Base-by-base conservation (phyloP, 2,797 vertebrate species). In the Astyanax mexicanus region DNA sequence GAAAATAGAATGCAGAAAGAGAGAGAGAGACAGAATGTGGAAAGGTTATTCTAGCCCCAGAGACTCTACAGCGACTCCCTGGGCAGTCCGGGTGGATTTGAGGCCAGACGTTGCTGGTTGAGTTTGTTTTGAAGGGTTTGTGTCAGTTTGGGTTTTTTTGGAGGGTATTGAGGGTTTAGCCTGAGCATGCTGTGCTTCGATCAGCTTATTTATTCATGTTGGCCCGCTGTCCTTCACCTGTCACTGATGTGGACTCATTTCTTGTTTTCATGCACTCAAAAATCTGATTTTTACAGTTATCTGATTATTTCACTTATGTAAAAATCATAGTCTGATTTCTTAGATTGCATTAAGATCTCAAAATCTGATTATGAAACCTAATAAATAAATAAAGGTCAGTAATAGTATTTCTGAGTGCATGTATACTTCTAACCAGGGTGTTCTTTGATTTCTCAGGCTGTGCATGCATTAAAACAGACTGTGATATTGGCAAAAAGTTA, bases 11-110 rank as follows among this genome's bases (percentile, higher is more conserved):
- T n/a, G n/a, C n/a, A 58, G 17, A 79, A 51, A 52, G 42, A 57
- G 25, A 23, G 23, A 29, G 32, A 69, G 29, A 69, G 49, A 55
- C 47, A 7, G 23, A 44, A 74, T 35, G 69, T 13, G 44, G 40
- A 64, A 81, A 79, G 67, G 67, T 70, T 80, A 78, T 75, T 78
- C 40, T 55, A 71, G 66, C 60, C 65, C 52, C 29, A 71, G 58
- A 77, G 73, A 66, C 69, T 73, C 21, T 72, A 42, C 54, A 19
- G 8, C 32, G 4, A 25, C 27, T 17, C 25, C 10, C 35, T 38
- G 58, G 35, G 38, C 62, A 29, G 25, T 32, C n/a, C 8, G 27
- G 57, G 25, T 35, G 52, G 42, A 67, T 72, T 70, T 74, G 21
- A 38, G 35, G 42, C 68, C 38, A 25, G 44, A 55, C 27, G 54